phyloP scores from a whole-genome alignment of 2,113 vertebrate species.

The Cettia cetti region DNA sequence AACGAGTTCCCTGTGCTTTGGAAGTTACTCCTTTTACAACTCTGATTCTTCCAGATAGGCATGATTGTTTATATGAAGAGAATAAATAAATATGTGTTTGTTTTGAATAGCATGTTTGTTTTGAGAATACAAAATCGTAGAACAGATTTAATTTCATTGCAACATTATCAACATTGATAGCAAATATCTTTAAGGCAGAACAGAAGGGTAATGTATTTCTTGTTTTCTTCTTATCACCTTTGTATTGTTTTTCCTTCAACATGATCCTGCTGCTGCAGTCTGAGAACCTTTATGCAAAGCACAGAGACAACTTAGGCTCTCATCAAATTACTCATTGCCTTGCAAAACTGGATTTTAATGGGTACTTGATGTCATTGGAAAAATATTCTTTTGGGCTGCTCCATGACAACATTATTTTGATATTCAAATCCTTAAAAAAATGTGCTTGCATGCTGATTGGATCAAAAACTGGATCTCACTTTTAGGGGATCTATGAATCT shows the following conservation, averaged over 20 bases:
- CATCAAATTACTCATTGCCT: background rate
- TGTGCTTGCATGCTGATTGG: background rate
- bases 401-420: background rate
- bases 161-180: background rate
- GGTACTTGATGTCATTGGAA: background rate
- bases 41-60: background rate
- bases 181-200: slow-evolving; percentile 17
- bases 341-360: background rate
- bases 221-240: background rate
- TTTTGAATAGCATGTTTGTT: background rate
- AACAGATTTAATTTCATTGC: slow-evolving; percentile 16
- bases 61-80: background rate
- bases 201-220: background rate
- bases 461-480: background rate
- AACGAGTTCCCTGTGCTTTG: background rate
- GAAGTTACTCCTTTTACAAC: background rate
- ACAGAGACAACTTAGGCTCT: background rate
- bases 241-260: background rate
- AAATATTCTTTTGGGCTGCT: background rate
- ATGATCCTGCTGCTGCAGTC: background rate
- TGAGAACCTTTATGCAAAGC: background rate
- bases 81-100: background rate
- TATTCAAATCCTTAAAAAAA: background rate
- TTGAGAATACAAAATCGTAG: background rate
- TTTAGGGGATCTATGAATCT: background rate